Conservation (phyloP, 2,888 invertebrate genomes). For the Sylvicola cinctus region DNA sequence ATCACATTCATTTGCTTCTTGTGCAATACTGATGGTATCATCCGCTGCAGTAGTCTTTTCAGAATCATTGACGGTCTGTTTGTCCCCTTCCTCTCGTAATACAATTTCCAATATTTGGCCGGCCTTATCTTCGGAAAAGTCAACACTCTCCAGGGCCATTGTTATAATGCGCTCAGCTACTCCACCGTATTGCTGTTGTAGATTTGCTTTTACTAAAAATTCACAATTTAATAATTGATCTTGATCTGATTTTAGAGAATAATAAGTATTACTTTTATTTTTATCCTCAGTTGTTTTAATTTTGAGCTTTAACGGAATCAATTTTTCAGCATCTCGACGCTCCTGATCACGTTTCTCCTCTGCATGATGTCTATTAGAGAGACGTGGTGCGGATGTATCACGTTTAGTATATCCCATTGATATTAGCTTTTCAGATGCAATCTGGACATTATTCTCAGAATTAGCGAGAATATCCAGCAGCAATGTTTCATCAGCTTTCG, state of each 20-base stretch:
- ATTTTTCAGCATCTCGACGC: conserved; percentile 9
- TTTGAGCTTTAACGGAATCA: conserved; percentile 31
- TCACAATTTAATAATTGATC: conserved; percentile 4
- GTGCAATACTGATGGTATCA: not conserved
- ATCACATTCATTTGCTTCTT: not conserved
- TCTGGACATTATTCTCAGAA: conserved; percentile 80
- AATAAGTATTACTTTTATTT: conserved; percentile 33
- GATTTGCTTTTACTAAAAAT: conserved; percentile 42
- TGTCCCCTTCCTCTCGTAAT: conserved; percentile 35
- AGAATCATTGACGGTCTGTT: not conserved
- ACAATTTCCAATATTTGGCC: conserved; percentile 58
- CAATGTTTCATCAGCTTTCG: conserved; percentile 73
- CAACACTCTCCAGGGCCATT: conserved; percentile 74
- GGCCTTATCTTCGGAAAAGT: conserved; percentile 64
- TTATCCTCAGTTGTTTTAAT: conserved; percentile 51
- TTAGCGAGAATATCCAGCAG: conserved; percentile 65
- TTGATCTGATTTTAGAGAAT: not conserved
- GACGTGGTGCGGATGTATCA: conserved; percentile 38
- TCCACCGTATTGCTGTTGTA: conserved; percentile 50
- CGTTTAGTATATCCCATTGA: conserved; percentile 66
- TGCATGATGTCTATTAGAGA: conserved; percentile 27
- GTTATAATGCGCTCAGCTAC: conserved; percentile 62
- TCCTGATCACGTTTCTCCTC: conserved; percentile 15
- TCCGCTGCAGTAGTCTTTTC: conserved; percentile 1
- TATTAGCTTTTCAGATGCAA: conserved; percentile 60